Evolutionary conservation across 2,797 vertebrate species (phyloP).

Genomic region (Sebastiscus albofasciatus): DNA sequence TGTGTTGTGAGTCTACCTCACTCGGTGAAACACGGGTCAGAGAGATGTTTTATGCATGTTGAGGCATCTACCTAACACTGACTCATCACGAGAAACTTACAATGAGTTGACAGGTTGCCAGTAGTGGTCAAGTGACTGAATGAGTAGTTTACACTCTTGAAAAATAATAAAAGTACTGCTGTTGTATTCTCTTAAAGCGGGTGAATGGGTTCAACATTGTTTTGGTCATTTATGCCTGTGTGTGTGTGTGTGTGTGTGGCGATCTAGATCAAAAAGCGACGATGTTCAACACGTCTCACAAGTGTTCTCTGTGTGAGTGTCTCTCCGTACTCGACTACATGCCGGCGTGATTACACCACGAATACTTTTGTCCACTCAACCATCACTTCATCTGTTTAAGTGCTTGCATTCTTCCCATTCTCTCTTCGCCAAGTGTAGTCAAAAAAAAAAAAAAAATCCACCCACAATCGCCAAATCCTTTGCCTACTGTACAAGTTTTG

Average conservation of each 20-base stretch:
- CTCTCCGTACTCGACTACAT: constrained; percentile 42
- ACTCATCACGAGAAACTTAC: not conserved
- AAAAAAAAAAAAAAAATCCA: constrained; percentile 29
- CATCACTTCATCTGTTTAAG: constrained; percentile 54
- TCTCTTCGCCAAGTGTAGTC: constrained; percentile 32
- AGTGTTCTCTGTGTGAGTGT: constrained; percentile 35
- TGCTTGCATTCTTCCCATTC: constrained; percentile 47
- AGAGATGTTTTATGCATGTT: not conserved
- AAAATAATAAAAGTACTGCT: constrained; percentile 6
- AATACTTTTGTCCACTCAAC: constrained; percentile 55
- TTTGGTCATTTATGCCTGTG: not conserved
- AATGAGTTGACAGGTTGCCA: not conserved
- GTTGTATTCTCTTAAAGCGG: not conserved
- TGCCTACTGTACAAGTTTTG: constrained; percentile 29
- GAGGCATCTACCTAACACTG: not conserved
- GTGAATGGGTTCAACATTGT: constrained; percentile 1
- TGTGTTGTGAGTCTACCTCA: not conserved
- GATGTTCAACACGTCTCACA: constrained; percentile 1
- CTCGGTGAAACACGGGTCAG: not conserved
- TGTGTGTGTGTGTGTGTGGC: not conserved
- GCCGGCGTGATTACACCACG: constrained; percentile 33
- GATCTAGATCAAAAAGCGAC: not conserved
- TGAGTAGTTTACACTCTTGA: not conserved
- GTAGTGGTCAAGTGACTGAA: not conserved
- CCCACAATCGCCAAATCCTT: constrained; percentile 46